These are phyloP conservation scores for Pycnonotus jocosus DNA, from an alignment of 2,113 vertebrate genomes.

Conservation along the genomic window DNA sequence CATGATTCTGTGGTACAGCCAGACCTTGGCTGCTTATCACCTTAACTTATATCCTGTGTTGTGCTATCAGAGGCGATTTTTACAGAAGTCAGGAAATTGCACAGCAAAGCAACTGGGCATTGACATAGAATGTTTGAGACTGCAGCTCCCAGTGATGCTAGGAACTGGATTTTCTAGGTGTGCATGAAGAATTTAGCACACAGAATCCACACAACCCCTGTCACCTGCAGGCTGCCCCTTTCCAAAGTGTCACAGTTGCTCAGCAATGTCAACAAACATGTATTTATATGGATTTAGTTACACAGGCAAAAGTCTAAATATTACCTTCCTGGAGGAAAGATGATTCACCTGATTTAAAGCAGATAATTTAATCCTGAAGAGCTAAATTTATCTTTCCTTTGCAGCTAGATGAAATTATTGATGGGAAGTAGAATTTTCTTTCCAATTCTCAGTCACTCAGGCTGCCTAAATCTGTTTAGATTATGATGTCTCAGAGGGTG, in stretches of 20 bases:
- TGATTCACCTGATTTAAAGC: constrained; percentile 30
- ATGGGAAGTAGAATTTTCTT: neutral
- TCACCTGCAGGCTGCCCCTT: neutral
- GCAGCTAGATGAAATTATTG: neutral
- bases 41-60: neutral
- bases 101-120: neutral
- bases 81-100: neutral
- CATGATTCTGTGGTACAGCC: neutral
- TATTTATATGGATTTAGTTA: neutral
- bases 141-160: neutral
- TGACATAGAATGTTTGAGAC: neutral
- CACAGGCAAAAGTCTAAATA: neutral
- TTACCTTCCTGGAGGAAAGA: constrained; percentile 4
- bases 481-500: neutral
- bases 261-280: neutral
- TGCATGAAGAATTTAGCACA: neutral
- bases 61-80: neutral
- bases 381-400: constrained; percentile 24
- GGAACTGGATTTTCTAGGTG: neutral
- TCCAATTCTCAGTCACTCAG: neutral
- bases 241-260: neutral
- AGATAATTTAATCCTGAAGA: constrained; percentile 15
- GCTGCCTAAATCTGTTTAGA: neutral
- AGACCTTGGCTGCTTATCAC: neutral
- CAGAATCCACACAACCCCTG: neutral